These are phyloP conservation scores for Meriones unguiculatus DNA, from an alignment of 2,113 vertebrate species.

Conservation along the genomic window DNA sequence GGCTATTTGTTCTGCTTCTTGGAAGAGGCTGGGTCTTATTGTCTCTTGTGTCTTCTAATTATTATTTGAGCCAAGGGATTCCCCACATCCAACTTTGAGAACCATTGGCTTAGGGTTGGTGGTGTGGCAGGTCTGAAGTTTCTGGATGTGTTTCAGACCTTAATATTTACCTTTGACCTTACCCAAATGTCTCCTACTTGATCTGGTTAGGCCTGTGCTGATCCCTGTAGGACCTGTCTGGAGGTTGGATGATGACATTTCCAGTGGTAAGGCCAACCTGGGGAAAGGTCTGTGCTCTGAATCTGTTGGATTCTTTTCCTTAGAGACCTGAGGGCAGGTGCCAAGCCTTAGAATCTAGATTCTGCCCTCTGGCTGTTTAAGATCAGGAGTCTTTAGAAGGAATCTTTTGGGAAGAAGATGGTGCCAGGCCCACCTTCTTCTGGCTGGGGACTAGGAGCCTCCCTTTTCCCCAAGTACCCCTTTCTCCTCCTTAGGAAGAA, in stretches of 20 bases:
- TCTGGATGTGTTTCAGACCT: not conserved
- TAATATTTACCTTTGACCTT: not conserved
- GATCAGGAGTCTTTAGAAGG: not conserved
- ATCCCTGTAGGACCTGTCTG: not conserved
- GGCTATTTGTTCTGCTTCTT: not conserved
- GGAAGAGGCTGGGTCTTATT: not conserved
- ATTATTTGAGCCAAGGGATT: not conserved
- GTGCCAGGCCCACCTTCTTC: not conserved
- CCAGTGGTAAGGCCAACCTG: not conserved
- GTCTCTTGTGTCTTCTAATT: not conserved
- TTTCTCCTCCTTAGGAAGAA: constrained; percentile 38
- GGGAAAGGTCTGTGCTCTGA: not conserved
- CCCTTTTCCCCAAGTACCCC: not conserved
- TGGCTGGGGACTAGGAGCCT: not conserved
- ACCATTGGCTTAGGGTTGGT: not conserved
- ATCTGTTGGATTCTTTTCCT: not conserved
- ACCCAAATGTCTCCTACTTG: too few relatives aligned
- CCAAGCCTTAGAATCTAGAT: not conserved
- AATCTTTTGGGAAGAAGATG: not conserved
- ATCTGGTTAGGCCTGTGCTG: not conserved
- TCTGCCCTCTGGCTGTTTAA: not conserved
- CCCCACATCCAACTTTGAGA: not conserved
- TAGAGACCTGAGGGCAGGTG: not conserved
- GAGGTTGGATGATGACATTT: not conserved
- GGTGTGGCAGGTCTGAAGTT: not conserved